Evolutionary conservation across 1,140 invertebrate species (phyloP).

Genomic region (Proctacanthus coquilletti): DNA sequence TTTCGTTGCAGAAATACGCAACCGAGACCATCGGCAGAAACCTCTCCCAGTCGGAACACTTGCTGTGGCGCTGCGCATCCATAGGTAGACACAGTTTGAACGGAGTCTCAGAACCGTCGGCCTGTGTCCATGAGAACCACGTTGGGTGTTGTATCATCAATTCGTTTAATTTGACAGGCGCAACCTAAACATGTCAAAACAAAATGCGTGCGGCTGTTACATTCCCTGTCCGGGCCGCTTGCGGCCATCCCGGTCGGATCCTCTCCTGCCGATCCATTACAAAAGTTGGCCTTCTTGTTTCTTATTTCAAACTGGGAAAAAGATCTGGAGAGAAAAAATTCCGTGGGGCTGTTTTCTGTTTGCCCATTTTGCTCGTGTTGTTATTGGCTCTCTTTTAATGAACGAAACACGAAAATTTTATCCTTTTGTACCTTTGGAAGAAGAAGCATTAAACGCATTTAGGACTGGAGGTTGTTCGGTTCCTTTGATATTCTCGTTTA

Average conservation of each 20-base stretch:
- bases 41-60: no score
- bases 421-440: neutral
- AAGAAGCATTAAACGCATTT: neutral
- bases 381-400: neutral
- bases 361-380: no score
- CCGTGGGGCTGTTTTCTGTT: no score
- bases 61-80: no score
- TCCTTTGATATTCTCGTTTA: neutral
- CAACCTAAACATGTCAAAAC: slow-evolving; percentile 33
- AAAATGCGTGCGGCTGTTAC: slow-evolving; percentile 9
- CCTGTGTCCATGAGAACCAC: slow-evolving; percentile 26
- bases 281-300: no score
- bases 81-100: neutral
- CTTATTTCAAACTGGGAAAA: no score
- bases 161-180: slow-evolving; percentile 33
- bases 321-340: no score
- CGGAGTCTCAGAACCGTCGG: neutral
- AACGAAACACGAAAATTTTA: slow-evolving; percentile 1
- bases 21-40: no score
- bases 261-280: no score
- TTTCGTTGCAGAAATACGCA: no score
- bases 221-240: no score
- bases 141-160: slow-evolving; percentile 32
- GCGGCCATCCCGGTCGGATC: no score
- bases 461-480: neutral